Evolutionary conservation across 2,888 invertebrate genomes (phyloP).

Genomic region (Chrysolina haemoptera): DNA sequence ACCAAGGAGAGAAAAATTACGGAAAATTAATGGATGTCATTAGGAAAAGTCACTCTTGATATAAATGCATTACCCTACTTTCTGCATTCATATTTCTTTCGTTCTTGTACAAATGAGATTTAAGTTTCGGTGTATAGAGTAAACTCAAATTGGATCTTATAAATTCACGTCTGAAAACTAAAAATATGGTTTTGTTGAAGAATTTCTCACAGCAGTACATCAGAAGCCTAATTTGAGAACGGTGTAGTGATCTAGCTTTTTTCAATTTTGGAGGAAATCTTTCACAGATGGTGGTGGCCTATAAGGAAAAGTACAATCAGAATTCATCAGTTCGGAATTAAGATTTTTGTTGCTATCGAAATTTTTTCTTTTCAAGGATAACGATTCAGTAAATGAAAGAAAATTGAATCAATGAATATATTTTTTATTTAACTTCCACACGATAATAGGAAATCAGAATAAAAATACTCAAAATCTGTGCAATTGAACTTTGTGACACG

Average conservation of each 20-base stretch:
- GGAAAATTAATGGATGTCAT: not conserved
- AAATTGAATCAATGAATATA: too few species aligned
- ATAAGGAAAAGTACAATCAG: not conserved
- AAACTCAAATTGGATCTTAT: not conserved
- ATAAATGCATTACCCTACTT: slow-evolving; percentile 1
- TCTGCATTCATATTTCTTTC: slow-evolving; percentile 7
- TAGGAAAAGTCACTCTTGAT: slow-evolving; percentile 2
- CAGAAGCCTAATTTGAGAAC: not conserved
- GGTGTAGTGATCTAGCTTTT: not conserved
- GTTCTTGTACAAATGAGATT: not conserved
- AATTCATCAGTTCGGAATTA: too few species aligned
- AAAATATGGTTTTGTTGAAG: not conserved
- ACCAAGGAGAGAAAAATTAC: not conserved
- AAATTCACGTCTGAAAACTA: not conserved
- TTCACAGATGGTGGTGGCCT: not conserved
- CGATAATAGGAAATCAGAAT: too few species aligned
- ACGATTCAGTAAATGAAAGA: too few species aligned
- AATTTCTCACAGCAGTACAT: not conserved
- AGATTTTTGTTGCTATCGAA: too few species aligned
- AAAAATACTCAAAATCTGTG: too few species aligned
- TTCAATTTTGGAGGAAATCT: not conserved
- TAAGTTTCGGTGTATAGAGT: not conserved
- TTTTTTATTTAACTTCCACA: too few species aligned
- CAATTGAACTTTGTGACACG: too few species aligned
- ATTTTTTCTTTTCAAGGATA: too few species aligned